Base-by-base conservation (phyloP, 2,888 invertebrate species). In the Cantharis flavilabris region DNA sequence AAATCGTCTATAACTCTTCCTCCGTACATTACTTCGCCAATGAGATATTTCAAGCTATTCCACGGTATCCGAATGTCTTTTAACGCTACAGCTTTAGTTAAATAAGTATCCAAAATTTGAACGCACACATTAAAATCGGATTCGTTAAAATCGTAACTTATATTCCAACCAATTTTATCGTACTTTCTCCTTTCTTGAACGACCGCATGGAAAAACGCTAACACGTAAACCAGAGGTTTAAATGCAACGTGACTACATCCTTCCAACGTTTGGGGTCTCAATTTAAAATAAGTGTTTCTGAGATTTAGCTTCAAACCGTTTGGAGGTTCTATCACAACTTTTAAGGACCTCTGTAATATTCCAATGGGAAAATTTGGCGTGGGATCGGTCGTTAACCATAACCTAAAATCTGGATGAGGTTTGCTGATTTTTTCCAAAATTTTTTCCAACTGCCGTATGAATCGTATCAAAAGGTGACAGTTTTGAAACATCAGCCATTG, bases 11-110 rank as follows among this genome's bases (percentile, higher is more conserved):
- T 97, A 33, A 98, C 96, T 72, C 97, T 92, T 0, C 98, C 98
- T 26, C 98, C 98, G 86, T 98, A 98, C 96, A 98, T 97, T 26
- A 97, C 97, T 91, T 98, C 97, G 77, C 97, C 97, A 83, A 98
- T 96, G 1, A 98, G 90, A 87, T 97, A 98, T 85, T 97, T 97
- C 72, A 98, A 91, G 85, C 96, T 97, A 82, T 93, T 93, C 98
- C 98, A 98, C 0, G 97, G 97, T 73, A 97, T 92, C 74, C 92
- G 91, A 0, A 90, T 88, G 71, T 92, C 92, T 62, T 90, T 90
- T 9, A 89, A 88, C 0, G 90, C 89, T 78, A 89, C 83, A 72
- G 93, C 92, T 82, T 96, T 95, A 16, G 92, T 94, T 73, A 98
- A 89, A 88, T 97, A 98, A 3, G 95, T 96, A 81, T 94, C 93